Percentiles rank a stretch among this genome's conserved stretches.
Conservation (phyloP, 2,888 invertebrate genomes). For the Drepanosiphum platanoidis region DNA sequence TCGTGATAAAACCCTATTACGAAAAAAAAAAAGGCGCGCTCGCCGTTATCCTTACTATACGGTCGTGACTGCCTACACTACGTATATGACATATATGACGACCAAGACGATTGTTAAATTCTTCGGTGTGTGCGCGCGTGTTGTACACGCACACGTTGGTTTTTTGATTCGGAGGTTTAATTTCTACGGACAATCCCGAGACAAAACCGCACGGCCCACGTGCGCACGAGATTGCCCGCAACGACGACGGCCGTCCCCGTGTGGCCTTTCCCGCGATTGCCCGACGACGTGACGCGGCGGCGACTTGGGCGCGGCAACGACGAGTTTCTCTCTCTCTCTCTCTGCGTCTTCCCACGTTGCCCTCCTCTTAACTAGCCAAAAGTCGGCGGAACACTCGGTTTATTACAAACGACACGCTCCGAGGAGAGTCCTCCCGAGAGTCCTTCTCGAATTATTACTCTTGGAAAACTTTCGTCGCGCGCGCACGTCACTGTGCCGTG, state of each 20-base stretch:
- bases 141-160: neutral
- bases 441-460: neutral
- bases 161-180: slow-evolving; percentile 29
- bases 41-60: neutral
- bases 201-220: slow-evolving; percentile 24
- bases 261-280: neutral
- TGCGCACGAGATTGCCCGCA: neutral
- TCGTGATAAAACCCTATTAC: slow-evolving; percentile 49
- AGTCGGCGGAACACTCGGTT: neutral
- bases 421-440: neutral
- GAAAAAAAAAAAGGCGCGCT: slow-evolving; percentile 10
- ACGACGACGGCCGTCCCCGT: neutral
- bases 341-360: neutral
- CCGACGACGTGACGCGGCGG: neutral
- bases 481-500: neutral
- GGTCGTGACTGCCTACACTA: neutral
- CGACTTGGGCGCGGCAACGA: no score
- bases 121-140: neutral
- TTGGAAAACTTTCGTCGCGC: neutral
- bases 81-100: no score
- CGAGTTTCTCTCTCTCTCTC: neutral
- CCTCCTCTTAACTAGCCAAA: no score
- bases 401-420: neutral
- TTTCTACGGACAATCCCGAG: neutral
- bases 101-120: neutral